Evolutionary conservation across 2,888 invertebrate genomes (phyloP).

Genomic region (Drosophila heteroneura): DNA sequence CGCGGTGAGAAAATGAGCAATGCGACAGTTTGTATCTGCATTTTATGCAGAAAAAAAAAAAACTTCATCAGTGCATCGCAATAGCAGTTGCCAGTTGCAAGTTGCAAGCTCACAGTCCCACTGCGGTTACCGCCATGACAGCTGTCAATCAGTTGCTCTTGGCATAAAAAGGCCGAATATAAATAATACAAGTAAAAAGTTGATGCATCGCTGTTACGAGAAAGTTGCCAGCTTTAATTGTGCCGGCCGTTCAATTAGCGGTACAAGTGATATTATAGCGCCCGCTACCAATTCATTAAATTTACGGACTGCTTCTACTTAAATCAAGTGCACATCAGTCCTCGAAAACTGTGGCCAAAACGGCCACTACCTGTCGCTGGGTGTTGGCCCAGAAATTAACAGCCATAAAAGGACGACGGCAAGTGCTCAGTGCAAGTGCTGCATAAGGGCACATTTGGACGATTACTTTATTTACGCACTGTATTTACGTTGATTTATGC

Average conservation of each 20-base stretch:
- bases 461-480: constrained; percentile 82
- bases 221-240: constrained; percentile 72
- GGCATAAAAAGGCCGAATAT: constrained; percentile 8
- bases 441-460: constrained; percentile 56
- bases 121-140: constrained; percentile 79
- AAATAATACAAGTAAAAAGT: constrained; percentile 9
- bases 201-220: constrained; percentile 47
- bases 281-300: constrained; percentile 53
- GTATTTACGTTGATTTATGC: constrained; percentile 76
- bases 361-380: constrained; percentile 36
- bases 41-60: constrained; percentile 62
- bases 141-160: constrained; percentile 72
- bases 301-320: constrained; percentile 7
- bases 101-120: constrained; percentile 56
- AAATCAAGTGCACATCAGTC: constrained; percentile 25
- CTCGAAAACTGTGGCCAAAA: constrained; percentile 16
- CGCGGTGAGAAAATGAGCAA: constrained; percentile 75
- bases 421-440: constrained; percentile 21
- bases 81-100: constrained; percentile 19
- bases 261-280: constrained; percentile 78
- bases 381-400: constrained; percentile 76
- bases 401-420: constrained; percentile 40
- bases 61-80: constrained; percentile 34
- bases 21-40: constrained; percentile 71
- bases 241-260: constrained; percentile 68